Evolutionary conservation across 1,140 invertebrate genomes (phyloP), one percentile per base, ranked within the genome.

Genomic region (Elysia chlorotica): DNA sequence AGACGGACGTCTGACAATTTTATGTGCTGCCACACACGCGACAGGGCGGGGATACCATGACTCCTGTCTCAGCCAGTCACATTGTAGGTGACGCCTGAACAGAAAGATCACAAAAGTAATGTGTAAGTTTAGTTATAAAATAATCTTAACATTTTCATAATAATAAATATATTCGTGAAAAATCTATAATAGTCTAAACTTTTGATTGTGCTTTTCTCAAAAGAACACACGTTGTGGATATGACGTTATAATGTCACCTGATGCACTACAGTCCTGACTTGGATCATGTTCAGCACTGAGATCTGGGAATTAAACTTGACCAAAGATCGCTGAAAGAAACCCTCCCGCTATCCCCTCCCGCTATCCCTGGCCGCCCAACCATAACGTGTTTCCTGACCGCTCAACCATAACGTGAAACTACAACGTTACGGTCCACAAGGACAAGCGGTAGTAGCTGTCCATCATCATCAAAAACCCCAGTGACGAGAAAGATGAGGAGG

Each of bases 381-480:
- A 3, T 3, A 33, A 0, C 28, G 14, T 3, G 4, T 31, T 33
- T 17, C 30, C 35, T 33, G 10, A 19, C 0, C 19, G 21, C 28
- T 30, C 17, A 17, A 21, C 19, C 14, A 17, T 17, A 59, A 28
- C 17, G 25, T 10, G 6, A 21, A 59, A 59, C 25, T 25, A 21
- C 6, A 17, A 10, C 10, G 25, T 28, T 25, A 17, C 6, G 6
- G 10, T 6, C 6, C 23, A 25, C n/a, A 5, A 17, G 25, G 0
- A 33, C 2, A 90, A 88, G 89, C 90, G 35, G 0, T 85, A 90
- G 54, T 78, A 90, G 33, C 82, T 90, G 37, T 88, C 89, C 2
- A 79, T 88, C 65, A 78, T 90, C 28, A 85, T 88, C 67, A 89
- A 89, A 77, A 88, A 88, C 63, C 86, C 89, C 0, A 83, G 86